Evolutionary conservation across 1,140 invertebrate species (phyloP).

Genomic region (Zaprionus ornatus): DNA sequence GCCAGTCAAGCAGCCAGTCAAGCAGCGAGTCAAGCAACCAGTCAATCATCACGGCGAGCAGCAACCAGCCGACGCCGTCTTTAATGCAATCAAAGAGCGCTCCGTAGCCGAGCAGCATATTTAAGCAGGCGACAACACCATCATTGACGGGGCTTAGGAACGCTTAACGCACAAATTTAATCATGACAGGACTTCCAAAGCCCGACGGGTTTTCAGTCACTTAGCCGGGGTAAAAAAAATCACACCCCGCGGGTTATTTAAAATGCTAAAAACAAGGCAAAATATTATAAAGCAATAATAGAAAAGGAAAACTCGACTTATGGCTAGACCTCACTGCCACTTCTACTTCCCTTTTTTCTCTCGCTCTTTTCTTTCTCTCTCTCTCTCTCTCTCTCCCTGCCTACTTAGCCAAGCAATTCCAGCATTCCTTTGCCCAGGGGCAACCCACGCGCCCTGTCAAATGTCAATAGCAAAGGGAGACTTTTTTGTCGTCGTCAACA

Average conservation of each 20-base stretch:
- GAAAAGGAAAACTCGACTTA: conserved; percentile 39
- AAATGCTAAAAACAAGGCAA: conserved; percentile 69
- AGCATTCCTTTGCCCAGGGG: conserved; percentile 40
- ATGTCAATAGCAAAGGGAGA: conserved; percentile 74
- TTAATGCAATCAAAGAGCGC: conserved; percentile 65
- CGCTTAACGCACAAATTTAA: conserved; percentile 77
- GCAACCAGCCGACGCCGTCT: conserved; percentile 18
- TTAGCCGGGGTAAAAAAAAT: conserved; percentile 55
- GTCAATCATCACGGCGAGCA: conserved; percentile 41
- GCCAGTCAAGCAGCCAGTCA: conserved; percentile 31
- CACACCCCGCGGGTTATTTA: conserved; percentile 80
- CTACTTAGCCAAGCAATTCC: neutral
- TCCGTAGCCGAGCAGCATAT: conserved; percentile 62
- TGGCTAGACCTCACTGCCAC: conserved; percentile 1
- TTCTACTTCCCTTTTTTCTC: neutral
- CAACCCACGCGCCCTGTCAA: conserved; percentile 69
- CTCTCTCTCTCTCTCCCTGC: neutral
- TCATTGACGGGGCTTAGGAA: conserved; percentile 54
- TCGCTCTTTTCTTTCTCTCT: neutral
- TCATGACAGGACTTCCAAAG: conserved; percentile 48
- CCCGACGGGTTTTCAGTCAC: conserved; percentile 30
- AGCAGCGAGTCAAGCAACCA: neutral
- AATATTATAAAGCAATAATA: conserved; percentile 71
- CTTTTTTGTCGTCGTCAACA: conserved; percentile 47
- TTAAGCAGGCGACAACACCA: conserved; percentile 53